Conservation (phyloP, 2,888 invertebrate species). For the Incurvaria masculella region DNA sequence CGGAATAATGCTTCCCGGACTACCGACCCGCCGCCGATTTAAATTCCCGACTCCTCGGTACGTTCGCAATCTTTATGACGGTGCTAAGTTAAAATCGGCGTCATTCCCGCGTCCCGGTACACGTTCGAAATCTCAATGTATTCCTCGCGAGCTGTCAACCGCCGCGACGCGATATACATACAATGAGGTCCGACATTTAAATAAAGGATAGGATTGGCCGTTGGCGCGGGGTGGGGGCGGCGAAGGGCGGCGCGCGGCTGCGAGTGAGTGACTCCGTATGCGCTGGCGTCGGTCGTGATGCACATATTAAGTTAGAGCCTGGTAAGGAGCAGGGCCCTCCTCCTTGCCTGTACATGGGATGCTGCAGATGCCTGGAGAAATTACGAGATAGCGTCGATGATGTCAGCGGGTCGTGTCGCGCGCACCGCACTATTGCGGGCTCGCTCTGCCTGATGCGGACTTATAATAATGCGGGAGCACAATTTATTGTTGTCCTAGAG, state of each 20-base stretch:
- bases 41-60: neutral
- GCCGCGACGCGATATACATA: slow-evolving; percentile 45
- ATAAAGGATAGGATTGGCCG: slow-evolving; percentile 51
- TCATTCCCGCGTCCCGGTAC: neutral
- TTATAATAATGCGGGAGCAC: neutral
- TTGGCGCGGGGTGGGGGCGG: slow-evolving; percentile 34
- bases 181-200: slow-evolving; percentile 45
- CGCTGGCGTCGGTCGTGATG: slow-evolving; percentile 46
- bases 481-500: neutral
- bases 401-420: slow-evolving; percentile 39
- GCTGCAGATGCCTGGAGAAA: slow-evolving; percentile 31
- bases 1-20: slow-evolving; percentile 6
- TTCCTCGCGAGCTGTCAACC: slow-evolving; percentile 22
- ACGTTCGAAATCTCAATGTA: slow-evolving; percentile 39
- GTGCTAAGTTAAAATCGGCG: neutral
- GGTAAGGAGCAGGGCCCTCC: slow-evolving; percentile 5
- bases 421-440: slow-evolving; percentile 32
- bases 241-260: slow-evolving; percentile 20
- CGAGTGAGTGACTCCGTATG: slow-evolving; percentile 28
- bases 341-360: slow-evolving; percentile 38
- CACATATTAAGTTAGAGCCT: slow-evolving; percentile 52
- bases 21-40: slow-evolving; percentile 8
- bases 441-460: slow-evolving; percentile 22
- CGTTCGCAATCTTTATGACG: slow-evolving; percentile 3
- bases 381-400: slow-evolving; percentile 44